phyloP scores from a whole-genome alignment of 2,888 invertebrate species.

The Aleiodes alternator region DNA sequence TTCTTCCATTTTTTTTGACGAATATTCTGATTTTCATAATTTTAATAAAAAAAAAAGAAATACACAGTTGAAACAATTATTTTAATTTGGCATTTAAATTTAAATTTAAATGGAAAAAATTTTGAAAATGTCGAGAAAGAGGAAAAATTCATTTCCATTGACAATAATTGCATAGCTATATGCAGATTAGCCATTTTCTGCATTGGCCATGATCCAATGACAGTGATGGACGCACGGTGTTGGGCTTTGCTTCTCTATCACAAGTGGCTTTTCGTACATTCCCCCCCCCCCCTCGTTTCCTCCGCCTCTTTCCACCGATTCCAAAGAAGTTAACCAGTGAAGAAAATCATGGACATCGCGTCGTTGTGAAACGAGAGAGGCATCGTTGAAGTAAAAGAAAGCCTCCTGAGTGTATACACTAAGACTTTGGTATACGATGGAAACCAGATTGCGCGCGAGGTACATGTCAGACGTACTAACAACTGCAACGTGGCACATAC shows the following conservation, averaged over 20 bases:
- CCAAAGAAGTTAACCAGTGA: constrained; percentile 25
- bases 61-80: no score
- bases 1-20: no score
- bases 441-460: constrained; percentile 60
- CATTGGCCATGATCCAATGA: constrained; percentile 56
- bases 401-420: not conserved
- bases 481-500: constrained; percentile 58
- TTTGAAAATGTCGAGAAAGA: no score
- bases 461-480: constrained; percentile 73
- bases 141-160: not conserved
- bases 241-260: constrained; percentile 72
- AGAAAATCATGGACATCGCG: constrained; percentile 40
- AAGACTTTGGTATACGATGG: constrained; percentile 46
- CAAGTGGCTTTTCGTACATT: constrained; percentile 40
- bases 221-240: constrained; percentile 70
- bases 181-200: constrained; percentile 32
- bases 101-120: no score
- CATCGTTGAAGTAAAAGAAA: constrained; percentile 3
- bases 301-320: not conserved
- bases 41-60: no score
- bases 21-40: no score
- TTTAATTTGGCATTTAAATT: no score
- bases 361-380: not conserved
- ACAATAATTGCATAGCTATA: constrained; percentile 20
- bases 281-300: constrained; percentile 25